A percentile compares a stretch with the other conserved stretches of the same genome.
These are phyloP conservation scores for Zaprionus capensis DNA, from an alignment of 1,140 invertebrate species.

Conservation along the genomic window DNA sequence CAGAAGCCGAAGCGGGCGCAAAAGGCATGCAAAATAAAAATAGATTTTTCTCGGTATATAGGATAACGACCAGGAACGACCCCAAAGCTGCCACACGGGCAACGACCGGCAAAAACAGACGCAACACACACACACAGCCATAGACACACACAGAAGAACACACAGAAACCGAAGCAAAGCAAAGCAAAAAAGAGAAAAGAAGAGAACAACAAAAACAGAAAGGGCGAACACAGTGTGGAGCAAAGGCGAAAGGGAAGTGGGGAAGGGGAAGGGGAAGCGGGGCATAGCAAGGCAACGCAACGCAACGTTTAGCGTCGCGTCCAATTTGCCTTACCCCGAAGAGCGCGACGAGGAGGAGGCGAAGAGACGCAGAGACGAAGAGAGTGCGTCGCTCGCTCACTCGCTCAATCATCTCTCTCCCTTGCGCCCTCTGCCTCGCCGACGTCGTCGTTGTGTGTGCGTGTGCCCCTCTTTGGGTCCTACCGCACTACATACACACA, in stretches of 20 bases:
- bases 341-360: background rate
- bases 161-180: background rate
- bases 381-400: conserved; percentile 8
- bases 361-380: background rate
- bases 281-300: background rate
- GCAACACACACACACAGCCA: conserved; percentile 27
- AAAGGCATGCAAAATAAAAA: conserved; percentile 72
- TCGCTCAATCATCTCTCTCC: conserved; percentile 6
- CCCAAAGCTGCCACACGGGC: conserved; percentile 72
- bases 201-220: conserved; percentile 7
- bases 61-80: conserved; percentile 84
- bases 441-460: conserved; percentile 1
- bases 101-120: conserved; percentile 72
- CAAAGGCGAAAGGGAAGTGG: background rate
- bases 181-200: conserved; percentile 1
- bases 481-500: conserved; percentile 19
- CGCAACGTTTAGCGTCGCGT: conserved; percentile 16
- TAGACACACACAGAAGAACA: background rate
- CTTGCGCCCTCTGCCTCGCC: conserved; percentile 8
- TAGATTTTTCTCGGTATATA: conserved; percentile 84
- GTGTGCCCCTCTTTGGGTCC: conserved; percentile 49
- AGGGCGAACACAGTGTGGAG: background rate
- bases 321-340: conserved; percentile 4
- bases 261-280: background rate
- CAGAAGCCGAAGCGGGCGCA: background rate